These are phyloP conservation scores for Wiebesia pumilae DNA, from an alignment of 1,140 invertebrate genomes.

Conservation along the genomic window DNA sequence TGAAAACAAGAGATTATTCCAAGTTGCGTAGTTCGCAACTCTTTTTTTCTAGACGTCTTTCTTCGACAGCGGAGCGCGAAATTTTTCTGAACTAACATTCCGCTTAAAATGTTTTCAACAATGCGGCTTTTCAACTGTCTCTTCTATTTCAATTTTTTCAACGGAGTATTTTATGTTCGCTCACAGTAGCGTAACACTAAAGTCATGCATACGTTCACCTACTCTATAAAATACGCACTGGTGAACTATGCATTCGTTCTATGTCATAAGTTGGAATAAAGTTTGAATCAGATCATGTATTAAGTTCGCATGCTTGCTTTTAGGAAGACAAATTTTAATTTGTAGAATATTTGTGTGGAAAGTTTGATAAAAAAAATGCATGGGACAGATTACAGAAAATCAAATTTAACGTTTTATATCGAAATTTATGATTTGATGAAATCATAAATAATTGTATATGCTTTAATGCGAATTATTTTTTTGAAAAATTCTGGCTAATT, in stretches of 20 bases:
- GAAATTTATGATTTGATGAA: no score
- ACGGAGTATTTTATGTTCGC: not conserved
- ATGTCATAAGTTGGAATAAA: not conserved
- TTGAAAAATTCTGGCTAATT: no score
- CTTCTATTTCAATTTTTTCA: not conserved
- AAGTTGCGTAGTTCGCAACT: not conserved
- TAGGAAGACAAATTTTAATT: no score
- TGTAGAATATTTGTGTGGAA: no score
- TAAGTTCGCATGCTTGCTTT: not conserved
- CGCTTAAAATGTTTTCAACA: slow-evolving; percentile 32
- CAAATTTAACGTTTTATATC: no score
- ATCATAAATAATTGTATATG: no score
- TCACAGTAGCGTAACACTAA: not conserved
- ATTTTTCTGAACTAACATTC: not conserved
- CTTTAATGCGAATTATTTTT: no score
- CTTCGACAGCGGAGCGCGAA: no score
- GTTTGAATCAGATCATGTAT: not conserved
- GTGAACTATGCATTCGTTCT: not conserved
- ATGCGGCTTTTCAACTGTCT: not conserved
- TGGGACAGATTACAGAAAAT: no score
- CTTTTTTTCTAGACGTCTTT: not conserved
- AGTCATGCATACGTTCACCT: not conserved
- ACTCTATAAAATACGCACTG: not conserved
- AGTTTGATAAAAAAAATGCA: no score
- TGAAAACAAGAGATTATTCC: slow-evolving; percentile 8